A percentile compares a stretch with the other conserved stretches of the same genome.
These are phyloP conservation scores for Dicrurus megarhynchus DNA, from an alignment of 2,113 vertebrate genomes.

Conservation along the genomic window DNA sequence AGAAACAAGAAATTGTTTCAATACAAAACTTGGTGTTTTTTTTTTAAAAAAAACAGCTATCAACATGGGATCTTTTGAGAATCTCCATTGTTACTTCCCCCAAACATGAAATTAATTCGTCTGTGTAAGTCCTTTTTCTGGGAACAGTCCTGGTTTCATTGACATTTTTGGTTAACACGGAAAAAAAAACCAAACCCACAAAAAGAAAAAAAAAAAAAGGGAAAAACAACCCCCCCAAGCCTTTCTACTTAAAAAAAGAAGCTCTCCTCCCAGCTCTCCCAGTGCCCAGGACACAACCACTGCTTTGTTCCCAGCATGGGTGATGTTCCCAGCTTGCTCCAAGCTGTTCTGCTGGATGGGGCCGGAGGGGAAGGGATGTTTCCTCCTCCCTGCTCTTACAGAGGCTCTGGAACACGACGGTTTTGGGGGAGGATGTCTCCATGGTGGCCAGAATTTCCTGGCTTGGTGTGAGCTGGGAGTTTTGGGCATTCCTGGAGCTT, in stretches of 20 bases:
- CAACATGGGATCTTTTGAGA: background rate
- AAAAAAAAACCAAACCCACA: background rate
- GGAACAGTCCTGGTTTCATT: background rate
- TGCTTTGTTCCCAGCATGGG: slow-evolving; percentile 4
- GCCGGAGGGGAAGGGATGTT: background rate
- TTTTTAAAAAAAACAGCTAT: background rate
- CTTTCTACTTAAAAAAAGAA: background rate
- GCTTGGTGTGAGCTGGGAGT: background rate
- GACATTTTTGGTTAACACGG: background rate
- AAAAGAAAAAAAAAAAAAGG: background rate
- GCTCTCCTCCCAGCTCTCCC: background rate
- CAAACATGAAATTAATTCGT: background rate
- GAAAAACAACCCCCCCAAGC: background rate
- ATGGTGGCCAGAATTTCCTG: background rate
- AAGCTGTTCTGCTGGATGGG: background rate
- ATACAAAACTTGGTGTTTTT: background rate
- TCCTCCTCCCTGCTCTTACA: background rate
- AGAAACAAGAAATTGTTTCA: background rate
- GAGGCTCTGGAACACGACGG: rapidly evolving
- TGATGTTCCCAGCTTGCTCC: background rate
- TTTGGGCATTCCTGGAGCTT: background rate
- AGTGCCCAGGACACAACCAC: background rate
- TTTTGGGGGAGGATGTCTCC: background rate
- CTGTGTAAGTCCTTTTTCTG: background rate
- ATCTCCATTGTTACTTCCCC: slow-evolving; percentile 23